Evolutionary conservation across 2,888 invertebrate species (phyloP), one percentile per base, ranked within the genome.

Genomic region (Tenthredo livida): DNA sequence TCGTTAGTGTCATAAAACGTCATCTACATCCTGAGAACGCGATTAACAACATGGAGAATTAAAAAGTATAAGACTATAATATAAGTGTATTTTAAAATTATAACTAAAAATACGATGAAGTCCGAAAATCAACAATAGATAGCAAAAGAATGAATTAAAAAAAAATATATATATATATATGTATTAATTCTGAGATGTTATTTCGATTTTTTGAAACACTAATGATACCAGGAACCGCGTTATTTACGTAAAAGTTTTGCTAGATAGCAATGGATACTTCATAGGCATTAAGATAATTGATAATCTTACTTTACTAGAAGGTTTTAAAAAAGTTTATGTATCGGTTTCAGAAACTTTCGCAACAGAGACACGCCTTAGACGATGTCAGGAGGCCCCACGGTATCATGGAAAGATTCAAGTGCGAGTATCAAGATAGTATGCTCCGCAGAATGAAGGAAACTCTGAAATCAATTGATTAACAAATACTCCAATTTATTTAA

Each of bases 1-100:
- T 93, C 21, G 85, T 93, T 73, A 89, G 87, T 12, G 87, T 92
- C 85, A 86, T 93, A 15, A 90, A 87, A 85, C 88, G 87, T 40
- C 90, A 92, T 37, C 29, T 83, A 25, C 29, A 67, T 25, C 50
- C 70, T 12, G 17, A 25, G 21, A 10, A 47, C 33, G 21, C 15
- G 40, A 43, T 67, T n/a, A 25, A 47, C 33, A 67, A 67, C 4
- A 29, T 29, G 47, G 29, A 67, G 40, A 29, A 43, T 67, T n/a
- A n/a, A n/a, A n/a, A n/a, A n/a, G n/a, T n/a, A n/a, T n/a, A n/a
- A n/a, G n/a, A n/a, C n/a, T n/a, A n/a, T n/a, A n/a, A n/a, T n/a
- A n/a, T n/a, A n/a, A n/a, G n/a, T n/a, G n/a, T n/a, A n/a, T n/a
- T n/a, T n/a, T n/a, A n/a, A n/a, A n/a, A n/a, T n/a, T n/a, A n/a